A percentile compares a stretch with the other conserved stretches of the same genome.
Evolutionary conservation across 2,888 invertebrate genomes (phyloP).

Genomic region (Rotaria sp.): DNA sequence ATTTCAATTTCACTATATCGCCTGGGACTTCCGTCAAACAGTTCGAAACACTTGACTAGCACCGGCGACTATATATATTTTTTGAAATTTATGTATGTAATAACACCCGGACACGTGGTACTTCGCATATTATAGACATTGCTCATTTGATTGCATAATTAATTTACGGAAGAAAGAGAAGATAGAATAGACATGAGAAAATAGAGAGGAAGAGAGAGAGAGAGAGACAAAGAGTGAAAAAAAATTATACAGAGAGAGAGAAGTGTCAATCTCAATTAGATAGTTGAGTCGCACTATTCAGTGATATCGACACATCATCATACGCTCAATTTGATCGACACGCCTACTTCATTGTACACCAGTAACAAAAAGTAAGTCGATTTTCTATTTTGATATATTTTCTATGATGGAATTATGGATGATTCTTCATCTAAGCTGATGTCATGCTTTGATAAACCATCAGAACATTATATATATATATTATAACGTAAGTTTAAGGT

Average conservation of each 20-base stretch:
- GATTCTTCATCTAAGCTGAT: no score
- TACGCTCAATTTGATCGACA: slow-evolving; percentile 10
- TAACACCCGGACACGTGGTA: slow-evolving; percentile 18
- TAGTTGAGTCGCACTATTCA: background rate
- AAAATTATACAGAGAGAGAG: background rate
- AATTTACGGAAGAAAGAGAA: slow-evolving; percentile 15
- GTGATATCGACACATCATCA: background rate
- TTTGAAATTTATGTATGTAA: background rate
- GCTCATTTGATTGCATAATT: slow-evolving; percentile 5
- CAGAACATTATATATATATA: no score
- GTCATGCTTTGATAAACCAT: no score
- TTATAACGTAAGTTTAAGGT: no score
- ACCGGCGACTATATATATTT: background rate
- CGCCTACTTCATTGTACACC: background rate
- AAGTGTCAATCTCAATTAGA: slow-evolving; percentile 22
- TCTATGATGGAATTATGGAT: no score
- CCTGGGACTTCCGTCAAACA: slow-evolving; percentile 15
- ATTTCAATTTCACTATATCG: slow-evolving; percentile 15
- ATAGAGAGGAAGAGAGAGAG: background rate
- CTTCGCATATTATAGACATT: slow-evolving; percentile 1
- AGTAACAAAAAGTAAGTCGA: background rate
- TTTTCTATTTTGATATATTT: background rate
- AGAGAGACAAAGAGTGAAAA: background rate
- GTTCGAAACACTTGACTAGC: background rate
- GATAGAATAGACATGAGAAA: background rate